Evolutionary conservation across 2,797 vertebrate genomes (phyloP).

Genomic region (Falco peregrinus): DNA sequence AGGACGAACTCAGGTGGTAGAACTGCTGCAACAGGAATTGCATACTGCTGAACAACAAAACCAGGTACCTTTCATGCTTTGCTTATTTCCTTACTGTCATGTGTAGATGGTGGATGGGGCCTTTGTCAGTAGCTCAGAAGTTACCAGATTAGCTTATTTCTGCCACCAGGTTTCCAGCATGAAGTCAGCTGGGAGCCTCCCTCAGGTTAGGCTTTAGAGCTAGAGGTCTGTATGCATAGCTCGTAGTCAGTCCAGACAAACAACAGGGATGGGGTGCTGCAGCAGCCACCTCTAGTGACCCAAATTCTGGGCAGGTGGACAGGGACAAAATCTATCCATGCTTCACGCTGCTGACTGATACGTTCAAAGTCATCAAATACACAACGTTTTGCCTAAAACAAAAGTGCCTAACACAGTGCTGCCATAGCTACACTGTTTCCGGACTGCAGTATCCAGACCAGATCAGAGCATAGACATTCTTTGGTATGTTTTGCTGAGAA

Average conservation of each 20-base stretch:
- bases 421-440: background rate
- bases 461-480: background rate
- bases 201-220: background rate
- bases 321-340: background rate
- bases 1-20: slow-evolving; percentile 85
- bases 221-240: background rate
- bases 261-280: background rate
- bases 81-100: background rate
- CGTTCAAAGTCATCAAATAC: background rate
- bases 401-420: background rate
- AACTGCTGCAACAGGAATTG: slow-evolving; percentile 90
- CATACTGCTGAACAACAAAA: slow-evolving; percentile 86
- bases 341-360: background rate
- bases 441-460: background rate
- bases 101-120: background rate
- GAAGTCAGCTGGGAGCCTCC: background rate
- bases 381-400: background rate
- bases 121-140: background rate
- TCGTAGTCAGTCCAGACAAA: background rate
- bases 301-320: background rate
- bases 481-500: background rate
- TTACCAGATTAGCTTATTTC: background rate
- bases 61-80: slow-evolving; percentile 76
- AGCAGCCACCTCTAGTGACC: background rate
- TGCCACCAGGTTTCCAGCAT: background rate